A percentile compares a stretch with the other conserved stretches of the same genome.
Conservation (phyloP, 2,797 vertebrate genomes). For the Novumbra hubbsi region DNA sequence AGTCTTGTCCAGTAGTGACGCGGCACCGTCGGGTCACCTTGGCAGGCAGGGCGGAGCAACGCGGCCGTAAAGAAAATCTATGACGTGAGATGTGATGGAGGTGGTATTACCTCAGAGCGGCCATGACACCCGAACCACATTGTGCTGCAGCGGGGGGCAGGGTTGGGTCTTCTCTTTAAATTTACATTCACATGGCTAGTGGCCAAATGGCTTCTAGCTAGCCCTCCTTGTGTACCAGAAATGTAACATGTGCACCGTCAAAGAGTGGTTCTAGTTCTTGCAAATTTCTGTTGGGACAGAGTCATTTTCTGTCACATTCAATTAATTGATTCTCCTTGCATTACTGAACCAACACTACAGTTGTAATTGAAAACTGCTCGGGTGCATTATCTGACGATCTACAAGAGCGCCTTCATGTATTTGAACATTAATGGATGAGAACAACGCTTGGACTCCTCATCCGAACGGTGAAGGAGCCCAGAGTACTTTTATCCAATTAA, state of each 20-base stretch:
- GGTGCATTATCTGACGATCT: background rate
- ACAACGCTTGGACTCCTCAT: background rate
- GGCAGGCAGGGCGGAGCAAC: background rate
- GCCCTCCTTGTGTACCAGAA: background rate
- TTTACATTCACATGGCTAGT: background rate
- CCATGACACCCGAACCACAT: background rate
- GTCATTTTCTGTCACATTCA: background rate
- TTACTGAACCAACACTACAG: background rate
- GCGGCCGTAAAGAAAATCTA: conserved; percentile 11
- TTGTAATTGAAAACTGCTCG: background rate
- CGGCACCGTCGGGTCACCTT: too few species aligned
- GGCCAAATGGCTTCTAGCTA: background rate
- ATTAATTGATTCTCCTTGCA: background rate
- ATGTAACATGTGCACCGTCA: background rate
- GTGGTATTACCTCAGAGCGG: background rate
- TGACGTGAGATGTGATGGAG: background rate
- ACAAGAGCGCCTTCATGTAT: background rate
- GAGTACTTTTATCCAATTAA: background rate
- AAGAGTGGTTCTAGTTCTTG: background rate
- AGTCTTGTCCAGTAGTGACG: background rate
- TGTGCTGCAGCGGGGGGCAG: background rate
- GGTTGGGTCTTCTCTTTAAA: background rate
- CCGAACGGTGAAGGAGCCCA: background rate
- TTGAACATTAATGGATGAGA: background rate
- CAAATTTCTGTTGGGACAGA: background rate